These are phyloP conservation scores for Thunnus albacares DNA, from an alignment of 2,797 vertebrate genomes.

Conservation along the genomic window DNA sequence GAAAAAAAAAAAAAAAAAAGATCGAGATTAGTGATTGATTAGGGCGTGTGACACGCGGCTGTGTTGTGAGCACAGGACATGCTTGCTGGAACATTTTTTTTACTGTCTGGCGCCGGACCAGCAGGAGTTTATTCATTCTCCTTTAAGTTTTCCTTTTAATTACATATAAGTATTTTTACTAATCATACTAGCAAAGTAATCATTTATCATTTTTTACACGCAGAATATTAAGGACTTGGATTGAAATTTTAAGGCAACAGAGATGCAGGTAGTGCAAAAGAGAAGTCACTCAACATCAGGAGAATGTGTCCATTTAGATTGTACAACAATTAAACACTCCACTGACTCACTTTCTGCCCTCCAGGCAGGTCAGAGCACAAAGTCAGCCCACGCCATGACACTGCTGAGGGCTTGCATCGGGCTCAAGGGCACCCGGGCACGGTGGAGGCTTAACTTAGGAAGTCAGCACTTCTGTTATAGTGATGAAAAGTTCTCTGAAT, in stretches of 20 bases:
- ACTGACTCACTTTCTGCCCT: conserved; percentile 16
- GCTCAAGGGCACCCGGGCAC: not conserved
- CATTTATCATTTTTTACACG: not conserved
- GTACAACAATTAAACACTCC: conserved; percentile 20
- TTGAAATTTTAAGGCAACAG: not conserved
- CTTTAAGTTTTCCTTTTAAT: conserved; percentile 12
- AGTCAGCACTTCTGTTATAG: not conserved
- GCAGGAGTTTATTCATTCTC: conserved; percentile 3
- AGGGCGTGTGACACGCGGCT: not conserved
- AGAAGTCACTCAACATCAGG: not conserved
- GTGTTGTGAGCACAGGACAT: conserved; percentile 51
- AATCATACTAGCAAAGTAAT: not conserved
- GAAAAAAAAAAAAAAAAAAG: conserved; percentile 18
- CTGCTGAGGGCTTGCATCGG: not conserved
- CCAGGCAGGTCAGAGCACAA: conserved; percentile 25
- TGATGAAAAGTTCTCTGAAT: not conserved
- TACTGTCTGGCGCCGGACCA: conserved; percentile 27
- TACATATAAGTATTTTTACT: not conserved
- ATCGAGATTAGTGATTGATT: conserved; percentile 45
- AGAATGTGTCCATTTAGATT: not conserved
- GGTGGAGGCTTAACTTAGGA: not conserved
- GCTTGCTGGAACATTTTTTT: conserved; percentile 52
- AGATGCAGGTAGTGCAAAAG: not conserved
- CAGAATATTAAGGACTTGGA: not conserved
- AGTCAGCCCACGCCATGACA: conserved; percentile 7